phyloP scores from a whole-genome alignment of 2,888 invertebrate species.

The Aplocera efformata region DNA sequence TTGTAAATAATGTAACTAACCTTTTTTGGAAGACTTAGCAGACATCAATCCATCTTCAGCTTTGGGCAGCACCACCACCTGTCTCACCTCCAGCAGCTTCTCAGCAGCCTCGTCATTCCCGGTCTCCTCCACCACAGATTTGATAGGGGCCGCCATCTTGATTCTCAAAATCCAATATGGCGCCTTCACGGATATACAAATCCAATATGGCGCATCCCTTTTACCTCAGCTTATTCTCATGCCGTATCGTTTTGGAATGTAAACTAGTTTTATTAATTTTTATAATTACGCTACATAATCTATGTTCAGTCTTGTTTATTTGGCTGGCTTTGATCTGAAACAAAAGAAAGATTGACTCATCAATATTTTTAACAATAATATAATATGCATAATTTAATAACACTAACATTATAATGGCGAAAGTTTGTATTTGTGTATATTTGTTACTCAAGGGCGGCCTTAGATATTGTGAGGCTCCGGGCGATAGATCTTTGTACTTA shows the following conservation, averaged over 20 bases:
- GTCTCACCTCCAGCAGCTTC: conserved; percentile 51
- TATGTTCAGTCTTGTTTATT: conserved; percentile 32
- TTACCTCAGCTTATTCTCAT: background rate
- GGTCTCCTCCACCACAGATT: conserved; percentile 44
- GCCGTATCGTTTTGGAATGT: conserved; percentile 23
- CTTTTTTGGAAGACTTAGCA: conserved; percentile 68
- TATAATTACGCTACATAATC: conserved; percentile 25
- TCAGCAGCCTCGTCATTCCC: conserved; percentile 57
- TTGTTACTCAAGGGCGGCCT: no score
- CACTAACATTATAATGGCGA: no score
- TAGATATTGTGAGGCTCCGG: no score
- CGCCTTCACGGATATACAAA: background rate
- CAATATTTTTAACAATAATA: no score
- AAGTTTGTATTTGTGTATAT: no score
- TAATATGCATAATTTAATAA: no score
- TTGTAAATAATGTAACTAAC: conserved; percentile 35
- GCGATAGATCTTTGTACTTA: no score
- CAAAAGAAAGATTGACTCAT: conserved; percentile 9
- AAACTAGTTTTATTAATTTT: conserved; percentile 10
- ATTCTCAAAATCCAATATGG: conserved; percentile 35
- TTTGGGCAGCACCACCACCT: conserved; percentile 42
- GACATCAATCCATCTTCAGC: conserved; percentile 44
- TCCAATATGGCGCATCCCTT: conserved; percentile 1
- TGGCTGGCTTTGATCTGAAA: conserved; percentile 31
- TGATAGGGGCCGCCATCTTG: conserved; percentile 56